phyloP scores from a whole-genome alignment of 2,113 vertebrate species.

The Lampris megalopsis region DNA sequence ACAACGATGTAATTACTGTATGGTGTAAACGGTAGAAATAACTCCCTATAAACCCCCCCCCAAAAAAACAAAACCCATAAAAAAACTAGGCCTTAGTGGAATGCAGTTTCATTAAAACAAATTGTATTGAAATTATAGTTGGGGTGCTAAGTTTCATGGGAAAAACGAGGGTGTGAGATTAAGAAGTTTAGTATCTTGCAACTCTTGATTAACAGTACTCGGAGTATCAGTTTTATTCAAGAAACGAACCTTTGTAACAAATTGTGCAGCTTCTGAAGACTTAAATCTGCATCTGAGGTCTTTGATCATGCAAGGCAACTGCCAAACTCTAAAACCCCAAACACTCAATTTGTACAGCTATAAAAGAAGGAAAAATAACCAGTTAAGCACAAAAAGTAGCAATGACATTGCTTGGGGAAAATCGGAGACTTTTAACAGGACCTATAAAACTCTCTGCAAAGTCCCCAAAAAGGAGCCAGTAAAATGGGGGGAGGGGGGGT shows the following conservation, averaged over 20 bases:
- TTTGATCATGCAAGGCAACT: slow-evolving; percentile 39
- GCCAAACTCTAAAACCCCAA: slow-evolving; percentile 49
- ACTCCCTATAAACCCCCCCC: no score
- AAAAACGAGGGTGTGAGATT: slow-evolving; percentile 10
- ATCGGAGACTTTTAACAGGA: slow-evolving; percentile 35
- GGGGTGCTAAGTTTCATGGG: neutral
- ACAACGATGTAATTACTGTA: no score
- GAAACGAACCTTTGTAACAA: slow-evolving; percentile 14
- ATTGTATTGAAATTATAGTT: no score
- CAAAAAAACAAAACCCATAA: no score
- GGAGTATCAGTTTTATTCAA: neutral
- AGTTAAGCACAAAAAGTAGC: slow-evolving; percentile 16
- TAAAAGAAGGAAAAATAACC: slow-evolving; percentile 55
- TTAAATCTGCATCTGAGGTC: slow-evolving; percentile 5
- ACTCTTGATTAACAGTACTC: neutral
- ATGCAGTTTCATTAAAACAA: no score
- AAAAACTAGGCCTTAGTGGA: no score
- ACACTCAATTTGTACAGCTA: slow-evolving; percentile 19
- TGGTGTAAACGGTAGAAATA: no score
- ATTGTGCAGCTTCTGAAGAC: slow-evolving; percentile 33
- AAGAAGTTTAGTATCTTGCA: neutral
- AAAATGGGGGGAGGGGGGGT: slow-evolving; percentile 1
- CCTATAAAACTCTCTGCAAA: slow-evolving; percentile 40
- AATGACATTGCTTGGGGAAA: slow-evolving; percentile 33
- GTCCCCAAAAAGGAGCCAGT: slow-evolving; percentile 33